Evolutionary conservation across 2,113 vertebrate genomes (phyloP).

Genomic region (Lagopus leucura): DNA sequence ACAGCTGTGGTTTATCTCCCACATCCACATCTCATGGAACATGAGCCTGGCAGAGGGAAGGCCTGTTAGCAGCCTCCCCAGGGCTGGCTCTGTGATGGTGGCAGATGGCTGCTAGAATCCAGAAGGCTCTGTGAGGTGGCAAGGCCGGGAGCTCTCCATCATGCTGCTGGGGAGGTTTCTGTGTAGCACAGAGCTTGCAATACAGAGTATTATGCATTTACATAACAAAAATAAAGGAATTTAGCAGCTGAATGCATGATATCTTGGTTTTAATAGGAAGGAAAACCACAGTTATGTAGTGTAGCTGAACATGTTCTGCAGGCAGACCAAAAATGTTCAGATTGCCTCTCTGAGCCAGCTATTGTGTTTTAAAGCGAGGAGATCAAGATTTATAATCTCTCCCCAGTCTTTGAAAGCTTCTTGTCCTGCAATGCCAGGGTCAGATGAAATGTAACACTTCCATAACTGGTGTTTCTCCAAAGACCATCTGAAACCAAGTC

Average conservation of each 20-base stretch:
- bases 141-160: not conserved
- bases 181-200: not conserved
- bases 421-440: not conserved
- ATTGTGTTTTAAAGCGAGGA: constrained; percentile 51
- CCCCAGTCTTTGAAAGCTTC: not conserved
- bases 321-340: constrained; percentile 58
- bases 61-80: not conserved
- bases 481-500: not conserved
- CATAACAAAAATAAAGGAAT: constrained; percentile 34
- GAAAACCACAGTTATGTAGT: constrained; percentile 47
- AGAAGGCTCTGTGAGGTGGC: accelerated
- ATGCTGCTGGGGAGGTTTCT: not conserved
- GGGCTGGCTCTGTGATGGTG: accelerated
- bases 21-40: not conserved
- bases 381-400: not conserved
- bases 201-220: not conserved
- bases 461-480: constrained; percentile 61
- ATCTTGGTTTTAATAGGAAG: constrained; percentile 54
- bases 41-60: not conserved
- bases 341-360: constrained; percentile 29
- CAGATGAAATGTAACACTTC: constrained; percentile 43
- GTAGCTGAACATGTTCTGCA: constrained; percentile 2
- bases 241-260: constrained; percentile 13
- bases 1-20: not conserved
- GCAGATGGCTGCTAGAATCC: accelerated